phyloP scores from a whole-genome alignment of 2,113 vertebrate genomes.

The Dipodomys stephensi region DNA sequence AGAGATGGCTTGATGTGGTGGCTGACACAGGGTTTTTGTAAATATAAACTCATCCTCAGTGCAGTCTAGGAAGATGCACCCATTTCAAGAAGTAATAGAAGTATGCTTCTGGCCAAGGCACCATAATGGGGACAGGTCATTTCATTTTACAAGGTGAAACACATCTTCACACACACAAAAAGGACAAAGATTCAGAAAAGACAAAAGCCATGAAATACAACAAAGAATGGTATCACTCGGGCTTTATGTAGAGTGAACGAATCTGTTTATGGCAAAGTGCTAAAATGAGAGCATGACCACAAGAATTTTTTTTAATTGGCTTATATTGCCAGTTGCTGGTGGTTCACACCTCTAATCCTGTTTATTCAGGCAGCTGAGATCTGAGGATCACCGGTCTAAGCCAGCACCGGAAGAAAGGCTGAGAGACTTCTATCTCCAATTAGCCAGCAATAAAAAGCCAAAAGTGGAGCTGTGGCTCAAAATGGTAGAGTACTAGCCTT shows the following conservation, averaged over 20 bases:
- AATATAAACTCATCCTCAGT: background rate
- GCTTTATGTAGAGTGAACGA: background rate
- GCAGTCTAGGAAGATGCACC: background rate
- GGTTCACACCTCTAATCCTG: too few species aligned
- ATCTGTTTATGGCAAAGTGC: background rate
- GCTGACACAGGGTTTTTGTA: conserved; percentile 18
- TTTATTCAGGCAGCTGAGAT: too few species aligned
- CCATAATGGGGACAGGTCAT: background rate
- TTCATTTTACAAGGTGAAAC: conserved; percentile 30
- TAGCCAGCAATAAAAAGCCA: too few species aligned
- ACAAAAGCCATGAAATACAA: background rate
- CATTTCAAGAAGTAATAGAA: background rate
- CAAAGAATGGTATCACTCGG: background rate
- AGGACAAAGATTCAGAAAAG: background rate
- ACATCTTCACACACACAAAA: background rate
- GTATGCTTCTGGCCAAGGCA: background rate
- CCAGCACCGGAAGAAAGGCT: too few species aligned
- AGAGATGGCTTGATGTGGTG: background rate
- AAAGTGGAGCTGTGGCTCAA: background rate
- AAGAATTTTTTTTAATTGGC: too few species aligned
- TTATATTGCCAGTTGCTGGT: too few species aligned
- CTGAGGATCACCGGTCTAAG: too few species aligned
- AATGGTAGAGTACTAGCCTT: too few species aligned
- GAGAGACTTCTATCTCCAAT: too few species aligned
- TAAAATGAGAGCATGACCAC: background rate